A percentile compares a stretch with the other conserved stretches of the same genome.
These are phyloP conservation scores for Tetropium fuscum DNA, from an alignment of 2,888 invertebrate species.

Conservation along the genomic window DNA sequence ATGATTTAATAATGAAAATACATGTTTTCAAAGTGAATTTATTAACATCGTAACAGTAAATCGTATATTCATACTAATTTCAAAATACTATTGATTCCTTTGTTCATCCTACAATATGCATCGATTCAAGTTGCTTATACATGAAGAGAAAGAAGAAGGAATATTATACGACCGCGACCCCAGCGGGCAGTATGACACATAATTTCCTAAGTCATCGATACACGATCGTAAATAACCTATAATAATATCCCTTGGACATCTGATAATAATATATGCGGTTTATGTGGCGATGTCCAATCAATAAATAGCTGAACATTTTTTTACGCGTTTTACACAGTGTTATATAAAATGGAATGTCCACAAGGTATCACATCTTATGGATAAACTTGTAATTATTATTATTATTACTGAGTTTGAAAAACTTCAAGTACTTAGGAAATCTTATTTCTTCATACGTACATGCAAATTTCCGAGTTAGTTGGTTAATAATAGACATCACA, in stretches of 20 bases:
- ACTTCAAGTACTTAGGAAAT: no score
- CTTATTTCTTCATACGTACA: no score
- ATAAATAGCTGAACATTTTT: conserved; percentile 19
- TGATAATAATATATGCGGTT: conserved; percentile 40
- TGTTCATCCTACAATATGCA: conserved; percentile 41
- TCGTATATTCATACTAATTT: conserved; percentile 17
- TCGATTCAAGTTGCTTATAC: conserved; percentile 28
- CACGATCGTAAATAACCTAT: conserved; percentile 54
- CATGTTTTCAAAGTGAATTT: no score
- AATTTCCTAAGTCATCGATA: conserved; percentile 56
- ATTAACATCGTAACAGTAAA: no score
- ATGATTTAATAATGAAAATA: no score
- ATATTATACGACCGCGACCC: conserved; percentile 46
- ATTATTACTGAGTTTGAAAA: no score
- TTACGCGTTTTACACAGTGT: background rate
- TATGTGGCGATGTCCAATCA: conserved; percentile 22
- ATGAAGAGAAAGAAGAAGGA: conserved; percentile 32
- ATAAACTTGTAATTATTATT: no score
- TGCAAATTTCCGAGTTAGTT: no score
- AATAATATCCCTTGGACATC: conserved; percentile 54
- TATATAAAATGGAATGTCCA: conserved; percentile 3
- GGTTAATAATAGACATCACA: no score
- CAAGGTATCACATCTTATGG: background rate
- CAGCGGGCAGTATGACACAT: conserved; percentile 57
- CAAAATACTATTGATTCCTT: conserved; percentile 35